Percentiles rank a stretch among this genome's conserved stretches.
These are phyloP conservation scores for Periophthalmodon schlosseri DNA, from an alignment of 2,113 vertebrate genomes.

Conservation along the genomic window DNA sequence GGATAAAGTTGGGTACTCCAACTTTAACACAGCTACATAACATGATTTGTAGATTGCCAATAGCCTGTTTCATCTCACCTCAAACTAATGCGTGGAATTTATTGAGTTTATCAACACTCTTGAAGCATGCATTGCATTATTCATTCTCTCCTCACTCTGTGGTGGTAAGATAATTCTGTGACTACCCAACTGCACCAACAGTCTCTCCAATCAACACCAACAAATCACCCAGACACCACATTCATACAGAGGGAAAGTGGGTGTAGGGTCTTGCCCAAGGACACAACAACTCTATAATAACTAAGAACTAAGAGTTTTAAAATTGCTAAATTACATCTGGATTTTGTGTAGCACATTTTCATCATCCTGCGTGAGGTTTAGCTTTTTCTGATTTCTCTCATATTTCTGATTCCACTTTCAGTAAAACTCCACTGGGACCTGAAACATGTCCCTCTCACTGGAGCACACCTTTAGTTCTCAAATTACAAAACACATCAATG, in stretches of 20 bases:
- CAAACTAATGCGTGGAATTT: not conserved
- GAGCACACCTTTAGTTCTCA: slow-evolving; percentile 32
- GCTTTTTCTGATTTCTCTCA: slow-evolving; percentile 9
- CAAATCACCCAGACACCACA: not conserved
- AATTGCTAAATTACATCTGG: not conserved
- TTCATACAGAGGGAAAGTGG: not conserved
- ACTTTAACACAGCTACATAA: not conserved
- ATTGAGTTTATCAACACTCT: not conserved
- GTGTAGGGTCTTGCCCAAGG: not conserved
- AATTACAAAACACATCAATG: slow-evolving; percentile 51
- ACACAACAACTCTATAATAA: not conserved
- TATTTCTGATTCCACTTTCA: slow-evolving; percentile 26
- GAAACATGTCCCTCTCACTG: slow-evolving; percentile 36
- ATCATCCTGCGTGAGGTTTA: slow-evolving; percentile 7
- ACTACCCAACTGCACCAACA: not conserved
- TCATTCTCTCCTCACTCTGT: not conserved
- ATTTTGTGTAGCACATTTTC: not conserved
- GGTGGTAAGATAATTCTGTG: not conserved
- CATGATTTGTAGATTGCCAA: not conserved
- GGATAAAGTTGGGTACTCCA: not conserved
- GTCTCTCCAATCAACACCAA: not conserved
- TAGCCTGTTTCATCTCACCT: not conserved
- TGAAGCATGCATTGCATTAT: not conserved
- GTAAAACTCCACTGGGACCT: slow-evolving; percentile 32
- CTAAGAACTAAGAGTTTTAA: not conserved